Evolutionary conservation across 2,797 vertebrate genomes (phyloP).

Genomic region (Sarcophilus harrisii): DNA sequence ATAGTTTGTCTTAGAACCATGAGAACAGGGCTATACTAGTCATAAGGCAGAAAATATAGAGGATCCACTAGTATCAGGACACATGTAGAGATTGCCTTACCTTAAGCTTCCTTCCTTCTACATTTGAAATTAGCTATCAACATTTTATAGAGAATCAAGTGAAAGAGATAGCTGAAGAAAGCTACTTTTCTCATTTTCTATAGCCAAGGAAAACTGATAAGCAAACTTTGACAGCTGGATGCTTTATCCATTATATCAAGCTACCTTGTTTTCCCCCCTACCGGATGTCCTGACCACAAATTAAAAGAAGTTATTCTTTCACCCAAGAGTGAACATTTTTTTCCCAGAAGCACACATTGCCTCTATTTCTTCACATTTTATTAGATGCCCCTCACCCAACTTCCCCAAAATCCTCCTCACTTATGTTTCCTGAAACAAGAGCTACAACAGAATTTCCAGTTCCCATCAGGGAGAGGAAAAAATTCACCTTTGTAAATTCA

Average conservation of each 20-base stretch:
- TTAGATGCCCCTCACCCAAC: not conserved
- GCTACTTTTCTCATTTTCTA: not conserved
- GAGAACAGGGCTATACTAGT: not conserved
- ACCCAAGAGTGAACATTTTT: not conserved
- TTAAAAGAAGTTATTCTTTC: not conserved
- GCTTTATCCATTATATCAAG: not conserved
- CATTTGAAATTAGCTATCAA: not conserved
- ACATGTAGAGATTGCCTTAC: not conserved
- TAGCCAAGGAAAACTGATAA: not conserved
- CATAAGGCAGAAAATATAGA: not conserved
- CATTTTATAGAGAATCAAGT: not conserved
- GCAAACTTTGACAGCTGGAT: not conserved
- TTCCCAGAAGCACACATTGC: not conserved
- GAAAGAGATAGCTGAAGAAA: not conserved
- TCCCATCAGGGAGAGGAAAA: not conserved
- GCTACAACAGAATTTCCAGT: not conserved
- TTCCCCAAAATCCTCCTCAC: not conserved
- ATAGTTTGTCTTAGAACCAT: not conserved
- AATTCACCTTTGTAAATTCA: not conserved
- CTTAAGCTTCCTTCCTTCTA: not conserved
- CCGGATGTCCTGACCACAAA: not conserved
- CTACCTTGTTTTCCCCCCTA: not conserved
- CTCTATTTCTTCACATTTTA: fast-evolving
- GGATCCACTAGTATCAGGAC: not conserved
- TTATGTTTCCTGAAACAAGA: not conserved